Percentiles rank a stretch among this genome's conserved stretches.
Evolutionary conservation across 1,140 invertebrate genomes (phyloP).

Genomic region (Lasioglossum baleicum): DNA sequence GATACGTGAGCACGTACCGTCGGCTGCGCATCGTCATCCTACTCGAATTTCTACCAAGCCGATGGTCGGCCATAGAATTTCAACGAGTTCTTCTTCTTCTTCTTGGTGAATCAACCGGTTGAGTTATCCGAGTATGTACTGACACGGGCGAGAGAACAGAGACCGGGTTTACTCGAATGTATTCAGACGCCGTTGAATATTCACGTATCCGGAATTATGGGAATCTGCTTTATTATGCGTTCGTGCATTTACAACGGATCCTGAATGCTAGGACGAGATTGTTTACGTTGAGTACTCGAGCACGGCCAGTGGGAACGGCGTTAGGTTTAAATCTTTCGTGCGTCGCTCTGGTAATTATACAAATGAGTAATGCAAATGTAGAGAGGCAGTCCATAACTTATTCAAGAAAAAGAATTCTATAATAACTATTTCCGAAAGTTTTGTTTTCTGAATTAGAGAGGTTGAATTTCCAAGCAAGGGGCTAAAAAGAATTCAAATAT

Average conservation of each 20-base stretch:
- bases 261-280: neutral
- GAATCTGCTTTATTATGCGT: neutral
- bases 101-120: neutral
- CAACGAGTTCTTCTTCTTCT: neutral
- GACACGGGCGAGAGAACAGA: neutral
- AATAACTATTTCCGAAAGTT: too few relatives aligned
- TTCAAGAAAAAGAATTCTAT: too few relatives aligned
- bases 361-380: too few relatives aligned
- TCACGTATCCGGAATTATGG: neutral
- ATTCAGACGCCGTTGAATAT: neutral
- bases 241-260: neutral
- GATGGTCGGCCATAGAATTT: neutral
- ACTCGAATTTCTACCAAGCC: neutral
- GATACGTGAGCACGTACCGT: slow-evolving; percentile 3
- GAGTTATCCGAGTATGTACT: neutral
- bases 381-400: too few relatives aligned
- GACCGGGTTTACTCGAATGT: neutral
- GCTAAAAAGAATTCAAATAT: too few relatives aligned
- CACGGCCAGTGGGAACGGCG: neutral
- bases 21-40: neutral
- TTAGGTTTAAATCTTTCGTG: too few relatives aligned
- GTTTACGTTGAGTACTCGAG: neutral
- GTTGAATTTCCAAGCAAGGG: too few relatives aligned
- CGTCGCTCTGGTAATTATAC: too few relatives aligned
- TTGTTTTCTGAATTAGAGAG: too few relatives aligned